Conservation (phyloP, 2,797 vertebrate genomes). For the Crenuchus spilurus region DNA sequence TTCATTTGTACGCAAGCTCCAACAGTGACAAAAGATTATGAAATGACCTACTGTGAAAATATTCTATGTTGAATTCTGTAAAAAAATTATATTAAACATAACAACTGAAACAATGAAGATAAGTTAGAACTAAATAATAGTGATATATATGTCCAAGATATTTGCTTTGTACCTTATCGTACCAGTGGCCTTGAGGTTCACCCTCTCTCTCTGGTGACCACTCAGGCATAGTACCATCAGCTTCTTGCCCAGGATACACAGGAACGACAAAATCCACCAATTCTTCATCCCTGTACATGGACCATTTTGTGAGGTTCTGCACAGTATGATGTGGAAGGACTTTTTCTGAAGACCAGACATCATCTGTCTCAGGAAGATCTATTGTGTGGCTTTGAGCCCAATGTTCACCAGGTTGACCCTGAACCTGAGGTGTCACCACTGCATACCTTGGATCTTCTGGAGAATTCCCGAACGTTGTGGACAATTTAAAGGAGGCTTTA, state of each 20-base stretch:
- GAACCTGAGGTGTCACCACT: constrained; percentile 87
- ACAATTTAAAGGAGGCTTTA: constrained; percentile 73
- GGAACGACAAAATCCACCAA: constrained; percentile 71
- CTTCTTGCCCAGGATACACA: constrained; percentile 62
- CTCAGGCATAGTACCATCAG: constrained; percentile 60
- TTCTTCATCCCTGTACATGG: constrained; percentile 75
- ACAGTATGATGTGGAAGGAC: constrained; percentile 75
- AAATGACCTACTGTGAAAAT: constrained; percentile 3
- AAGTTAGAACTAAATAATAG: not conserved
- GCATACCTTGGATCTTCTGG: constrained; percentile 81
- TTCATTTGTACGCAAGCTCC: not conserved
- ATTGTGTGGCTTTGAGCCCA: constrained; percentile 75
- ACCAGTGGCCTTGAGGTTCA: constrained; percentile 82
- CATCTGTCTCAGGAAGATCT: constrained; percentile 72
- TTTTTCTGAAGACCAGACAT: constrained; percentile 79
- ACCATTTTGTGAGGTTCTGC: constrained; percentile 78
- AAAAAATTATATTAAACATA: not conserved
- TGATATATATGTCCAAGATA: constrained; percentile 8
- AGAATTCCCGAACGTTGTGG: constrained; percentile 61
- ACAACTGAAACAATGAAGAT: not conserved
- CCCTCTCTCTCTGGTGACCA: constrained; percentile 82
- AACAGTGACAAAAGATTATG: constrained; percentile 3
- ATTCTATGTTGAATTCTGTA: not conserved
- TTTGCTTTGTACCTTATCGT: constrained; percentile 83
- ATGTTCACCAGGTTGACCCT: constrained; percentile 80